Conservation (phyloP, 64 coral and sea anemone species). For the Trachythela sp. region DNA sequence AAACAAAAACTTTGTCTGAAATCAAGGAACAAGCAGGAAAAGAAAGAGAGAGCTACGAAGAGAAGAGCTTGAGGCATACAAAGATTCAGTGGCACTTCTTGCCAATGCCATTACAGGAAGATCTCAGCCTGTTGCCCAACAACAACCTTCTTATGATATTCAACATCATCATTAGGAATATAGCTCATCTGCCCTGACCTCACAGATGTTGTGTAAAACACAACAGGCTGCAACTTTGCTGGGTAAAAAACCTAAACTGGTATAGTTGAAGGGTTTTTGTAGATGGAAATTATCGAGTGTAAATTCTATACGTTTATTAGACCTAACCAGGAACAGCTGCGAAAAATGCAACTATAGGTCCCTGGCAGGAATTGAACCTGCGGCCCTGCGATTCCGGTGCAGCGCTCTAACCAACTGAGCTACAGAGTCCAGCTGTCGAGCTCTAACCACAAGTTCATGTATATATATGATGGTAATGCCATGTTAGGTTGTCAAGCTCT, state of each 20-base stretch:
- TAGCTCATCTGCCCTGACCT: neutral
- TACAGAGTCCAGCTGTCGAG: too few relatives aligned
- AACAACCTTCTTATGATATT: neutral
- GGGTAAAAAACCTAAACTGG: neutral
- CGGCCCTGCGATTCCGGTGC: too few relatives aligned
- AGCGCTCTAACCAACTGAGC: too few relatives aligned
- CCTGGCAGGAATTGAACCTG: too few relatives aligned
- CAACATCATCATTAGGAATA: neutral
- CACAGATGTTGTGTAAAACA: constrained; percentile 2
- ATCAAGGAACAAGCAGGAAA: constrained; percentile 18
- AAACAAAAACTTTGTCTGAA: neutral
- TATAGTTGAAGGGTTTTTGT: neutral
- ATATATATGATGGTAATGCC: too few relatives aligned
- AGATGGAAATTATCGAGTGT: too few relatives aligned
- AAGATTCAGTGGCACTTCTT: constrained; percentile 29
- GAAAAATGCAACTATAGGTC: too few relatives aligned
- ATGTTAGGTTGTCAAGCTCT: too few relatives aligned
- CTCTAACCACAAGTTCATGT: too few relatives aligned
- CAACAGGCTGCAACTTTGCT: neutral
- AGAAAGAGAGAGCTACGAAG: constrained; percentile 24
- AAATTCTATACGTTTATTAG: too few relatives aligned
- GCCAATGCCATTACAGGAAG: constrained; percentile 36
- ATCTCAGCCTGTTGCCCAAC: neutral
- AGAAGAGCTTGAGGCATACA: constrained; percentile 16
- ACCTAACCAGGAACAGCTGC: too few relatives aligned